Evolutionary conservation across 2,797 vertebrate species (phyloP), one percentile per base, ranked within the genome.

Genomic region (Clarias laeviceps): DNA sequence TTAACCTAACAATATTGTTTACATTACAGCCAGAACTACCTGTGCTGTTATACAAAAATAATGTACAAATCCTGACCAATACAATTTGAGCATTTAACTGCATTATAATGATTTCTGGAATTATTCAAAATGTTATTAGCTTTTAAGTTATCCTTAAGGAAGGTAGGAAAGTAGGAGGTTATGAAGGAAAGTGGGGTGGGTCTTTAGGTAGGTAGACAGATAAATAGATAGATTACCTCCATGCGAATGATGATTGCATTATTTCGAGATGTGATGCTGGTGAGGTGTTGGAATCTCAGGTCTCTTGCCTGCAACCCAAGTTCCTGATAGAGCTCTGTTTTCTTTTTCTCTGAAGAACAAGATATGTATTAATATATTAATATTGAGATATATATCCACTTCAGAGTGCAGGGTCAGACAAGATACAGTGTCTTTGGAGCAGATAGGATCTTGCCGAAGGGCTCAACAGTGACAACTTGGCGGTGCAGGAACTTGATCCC

Each of bases 271-370:
- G 94, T 95, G 89, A 99, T 95, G 94, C 96, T 97, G 92, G 96
- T 96, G 27, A 96, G 93, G 82, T 99, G 98, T 87, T 99, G 98
- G 90, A 99, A 99, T 82, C 98, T 94, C 82, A 99, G 92, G 90
- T 99, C 98, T 94, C 98, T 95, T 78, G 98, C 97, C 89, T 99
- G 98, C 89, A 99, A 97, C 89, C 96, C 94, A 72, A 99, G 86
- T 86, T 99, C 98, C 90, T 99, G 98, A 87, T 97, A 97, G 32
- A 99, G 92, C 89, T 99, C 98, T 0, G 96, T 97, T 94, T 99
- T 99, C 91, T 98, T 99, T 88, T 96, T 98, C 91, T 99, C 98
- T 99, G 57, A 12, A 73, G 80, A 87, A 82, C 87, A 83, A 54
- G 14, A 37, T 15, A 50, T 34, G 72, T 50, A 50, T 50, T 50